Percentiles rank a stretch among this genome's conserved stretches.
Conservation (phyloP, 1,140 invertebrate genomes). For the Maconellicoccus hirsutus region DNA sequence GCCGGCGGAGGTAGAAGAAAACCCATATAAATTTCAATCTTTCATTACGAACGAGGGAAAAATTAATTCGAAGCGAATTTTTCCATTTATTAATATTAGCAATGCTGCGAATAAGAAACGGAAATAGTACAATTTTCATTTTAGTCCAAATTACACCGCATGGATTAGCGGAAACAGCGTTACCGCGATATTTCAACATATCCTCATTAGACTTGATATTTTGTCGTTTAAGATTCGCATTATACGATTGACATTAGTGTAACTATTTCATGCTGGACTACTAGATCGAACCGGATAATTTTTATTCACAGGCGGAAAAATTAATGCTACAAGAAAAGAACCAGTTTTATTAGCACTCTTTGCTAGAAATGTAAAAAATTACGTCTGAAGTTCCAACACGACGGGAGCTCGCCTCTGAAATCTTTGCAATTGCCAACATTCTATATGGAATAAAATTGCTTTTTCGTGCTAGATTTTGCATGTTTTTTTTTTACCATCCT, state of each 20-base stretch:
- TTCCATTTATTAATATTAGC: too few species aligned
- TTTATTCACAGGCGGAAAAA: constrained; percentile 7
- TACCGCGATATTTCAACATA: constrained; percentile 11
- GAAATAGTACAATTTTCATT: neutral
- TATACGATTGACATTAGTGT: neutral
- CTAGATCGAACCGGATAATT: constrained; percentile 16
- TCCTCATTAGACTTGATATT: constrained; percentile 17
- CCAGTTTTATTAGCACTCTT: neutral
- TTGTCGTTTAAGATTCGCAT: constrained; percentile 16
- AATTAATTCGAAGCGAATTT: too few species aligned
- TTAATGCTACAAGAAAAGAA: neutral
- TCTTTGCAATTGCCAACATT: too few species aligned
- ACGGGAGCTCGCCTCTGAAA: too few species aligned
- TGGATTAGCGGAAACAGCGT: neutral
- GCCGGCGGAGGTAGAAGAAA: too few species aligned
- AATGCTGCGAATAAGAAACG: neutral
- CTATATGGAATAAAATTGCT: too few species aligned
- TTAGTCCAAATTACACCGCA: neutral
- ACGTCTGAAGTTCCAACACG: too few species aligned
- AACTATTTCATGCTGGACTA: neutral
- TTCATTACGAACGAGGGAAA: too few species aligned
- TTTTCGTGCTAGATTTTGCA: too few species aligned
- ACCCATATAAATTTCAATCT: too few species aligned
- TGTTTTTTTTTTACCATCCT: too few species aligned
- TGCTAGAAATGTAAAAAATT: neutral